Evolutionary conservation across 30 jellyfish, hydroid and myxozoan species (phyloP).

Genomic region (Turritopsis dohrnii): DNA sequence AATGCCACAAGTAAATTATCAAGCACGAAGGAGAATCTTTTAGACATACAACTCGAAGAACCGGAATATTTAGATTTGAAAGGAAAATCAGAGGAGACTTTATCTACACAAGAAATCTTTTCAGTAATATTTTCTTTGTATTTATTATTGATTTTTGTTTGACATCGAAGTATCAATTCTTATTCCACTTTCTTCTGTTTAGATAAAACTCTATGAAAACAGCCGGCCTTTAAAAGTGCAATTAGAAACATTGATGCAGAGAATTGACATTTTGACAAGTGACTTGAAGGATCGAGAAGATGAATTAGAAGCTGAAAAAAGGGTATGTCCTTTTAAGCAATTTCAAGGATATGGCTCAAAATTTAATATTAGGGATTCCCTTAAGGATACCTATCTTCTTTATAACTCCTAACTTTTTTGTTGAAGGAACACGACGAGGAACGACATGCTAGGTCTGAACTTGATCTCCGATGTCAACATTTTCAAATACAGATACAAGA

Average conservation of each 20-base stretch:
- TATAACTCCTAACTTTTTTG: neutral
- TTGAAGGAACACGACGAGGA: conserved; percentile 63
- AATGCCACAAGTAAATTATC: neutral
- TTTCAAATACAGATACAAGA: conserved; percentile 50
- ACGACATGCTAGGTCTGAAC: conserved; percentile 49
- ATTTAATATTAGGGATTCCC: neutral
- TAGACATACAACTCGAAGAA: conserved; percentile 41
- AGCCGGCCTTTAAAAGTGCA: conserved; percentile 52
- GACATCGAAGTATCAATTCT: neutral
- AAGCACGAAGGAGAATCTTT: neutral
- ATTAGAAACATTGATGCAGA: conserved; percentile 48
- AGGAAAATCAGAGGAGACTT: conserved; percentile 45
- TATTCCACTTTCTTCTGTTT: conserved; percentile 1
- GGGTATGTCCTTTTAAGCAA: conserved; percentile 19
- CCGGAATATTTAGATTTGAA: conserved; percentile 51
- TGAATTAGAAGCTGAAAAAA: conserved; percentile 35
- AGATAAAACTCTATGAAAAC: conserved; percentile 65
- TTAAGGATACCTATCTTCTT: neutral
- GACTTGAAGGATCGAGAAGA: conserved; percentile 53
- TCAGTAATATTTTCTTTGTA: conserved; percentile 40
- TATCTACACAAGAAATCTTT: conserved; percentile 51
- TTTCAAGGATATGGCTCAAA: neutral
- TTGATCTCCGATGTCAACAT: conserved; percentile 72
- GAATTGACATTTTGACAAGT: conserved; percentile 40
- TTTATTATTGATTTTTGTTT: too few species aligned